phyloP scores from a whole-genome alignment of 2,888 invertebrate species.

The Phalera bucephala region DNA sequence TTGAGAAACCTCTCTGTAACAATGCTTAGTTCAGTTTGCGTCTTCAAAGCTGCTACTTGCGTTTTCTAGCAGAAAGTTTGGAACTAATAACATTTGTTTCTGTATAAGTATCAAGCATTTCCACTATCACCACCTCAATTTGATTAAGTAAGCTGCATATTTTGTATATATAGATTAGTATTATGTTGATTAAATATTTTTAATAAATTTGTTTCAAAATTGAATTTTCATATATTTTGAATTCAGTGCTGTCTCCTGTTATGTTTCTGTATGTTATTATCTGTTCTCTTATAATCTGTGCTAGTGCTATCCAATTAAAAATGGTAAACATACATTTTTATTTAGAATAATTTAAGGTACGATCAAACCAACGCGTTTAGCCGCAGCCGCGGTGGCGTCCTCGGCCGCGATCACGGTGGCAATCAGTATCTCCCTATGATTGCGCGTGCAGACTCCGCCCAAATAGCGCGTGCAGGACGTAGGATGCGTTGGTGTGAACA shows the following conservation, averaged over 20 bases:
- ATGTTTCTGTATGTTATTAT: slow-evolving; percentile 68
- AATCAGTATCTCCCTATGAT: too few species aligned
- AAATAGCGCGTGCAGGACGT: too few species aligned
- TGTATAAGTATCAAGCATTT: slow-evolving; percentile 46
- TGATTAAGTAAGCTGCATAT: slow-evolving; percentile 44
- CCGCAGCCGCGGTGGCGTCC: too few species aligned
- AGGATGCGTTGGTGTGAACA: too few species aligned
- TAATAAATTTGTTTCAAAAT: too few species aligned
- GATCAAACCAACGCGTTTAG: too few species aligned
- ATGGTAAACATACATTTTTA: neutral
- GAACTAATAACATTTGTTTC: slow-evolving; percentile 56
- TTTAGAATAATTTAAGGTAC: too few species aligned
- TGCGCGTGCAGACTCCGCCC: too few species aligned
- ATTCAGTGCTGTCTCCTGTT: slow-evolving; percentile 39
- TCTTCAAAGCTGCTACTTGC: slow-evolving; percentile 58
- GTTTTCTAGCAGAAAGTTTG: slow-evolving; percentile 57
- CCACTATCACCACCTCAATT: slow-evolving; percentile 45
- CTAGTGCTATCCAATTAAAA: slow-evolving; percentile 14
- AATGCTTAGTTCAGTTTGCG: slow-evolving; percentile 63
- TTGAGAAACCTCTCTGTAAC: slow-evolving; percentile 60
- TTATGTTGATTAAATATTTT: too few species aligned
- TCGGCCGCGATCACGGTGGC: too few species aligned
- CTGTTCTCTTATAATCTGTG: slow-evolving; percentile 63
- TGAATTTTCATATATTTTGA: slow-evolving; percentile 37
- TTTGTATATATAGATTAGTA: too few species aligned